phyloP scores from a whole-genome alignment of 2,888 invertebrate species.

The Gisinianus flammeolus region DNA sequence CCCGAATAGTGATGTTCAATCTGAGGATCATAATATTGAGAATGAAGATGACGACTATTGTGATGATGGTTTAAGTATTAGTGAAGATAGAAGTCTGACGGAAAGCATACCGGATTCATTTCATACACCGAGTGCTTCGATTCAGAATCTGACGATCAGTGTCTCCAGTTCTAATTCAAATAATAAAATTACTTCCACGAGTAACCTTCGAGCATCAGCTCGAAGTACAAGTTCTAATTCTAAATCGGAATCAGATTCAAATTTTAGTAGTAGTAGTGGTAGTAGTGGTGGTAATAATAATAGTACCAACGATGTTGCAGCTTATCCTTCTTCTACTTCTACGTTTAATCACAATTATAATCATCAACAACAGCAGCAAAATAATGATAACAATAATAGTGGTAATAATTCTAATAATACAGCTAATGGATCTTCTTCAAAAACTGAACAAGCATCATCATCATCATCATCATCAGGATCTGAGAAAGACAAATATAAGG shows the following conservation, averaged over 20 bases:
- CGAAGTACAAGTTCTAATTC: constrained; percentile 15
- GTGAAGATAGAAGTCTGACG: constrained; percentile 35
- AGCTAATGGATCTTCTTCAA: constrained; percentile 17
- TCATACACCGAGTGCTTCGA: constrained; percentile 54
- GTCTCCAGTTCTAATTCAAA: neutral
- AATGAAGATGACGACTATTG: constrained; percentile 30
- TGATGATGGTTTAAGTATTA: constrained; percentile 31
- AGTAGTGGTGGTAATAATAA: constrained; percentile 12
- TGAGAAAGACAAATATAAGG: constrained; percentile 13
- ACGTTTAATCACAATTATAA: neutral
- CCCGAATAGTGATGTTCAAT: neutral
- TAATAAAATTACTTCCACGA: neutral
- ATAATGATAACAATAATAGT: neutral
- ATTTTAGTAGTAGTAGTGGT: neutral
- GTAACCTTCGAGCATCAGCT: neutral
- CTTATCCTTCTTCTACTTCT: neutral
- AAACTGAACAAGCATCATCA: neutral
- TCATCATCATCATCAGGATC: neutral
- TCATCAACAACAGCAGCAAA: neutral
- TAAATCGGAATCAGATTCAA: constrained; percentile 14
- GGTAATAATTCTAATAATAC: neutral
- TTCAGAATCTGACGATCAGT: constrained; percentile 49
- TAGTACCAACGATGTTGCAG: constrained; percentile 12
- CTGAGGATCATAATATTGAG: constrained; percentile 6
- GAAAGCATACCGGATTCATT: constrained; percentile 43